Base-by-base conservation (phyloP, 2,113 vertebrate genomes). In the Lepus timidus region DNA sequence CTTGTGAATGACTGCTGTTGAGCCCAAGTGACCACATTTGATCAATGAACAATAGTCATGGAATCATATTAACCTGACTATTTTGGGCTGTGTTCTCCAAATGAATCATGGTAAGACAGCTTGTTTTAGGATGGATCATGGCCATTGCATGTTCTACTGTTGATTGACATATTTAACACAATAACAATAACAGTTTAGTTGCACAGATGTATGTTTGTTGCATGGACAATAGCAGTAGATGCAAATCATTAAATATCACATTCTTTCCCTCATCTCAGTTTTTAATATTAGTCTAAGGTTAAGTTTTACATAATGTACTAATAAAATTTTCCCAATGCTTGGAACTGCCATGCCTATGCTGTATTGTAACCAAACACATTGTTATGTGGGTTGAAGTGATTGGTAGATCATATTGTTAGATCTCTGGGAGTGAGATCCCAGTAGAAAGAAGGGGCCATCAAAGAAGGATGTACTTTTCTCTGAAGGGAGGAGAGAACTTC, bases 101-200 rank as follows among this genome's bases (percentile, higher is more conserved):
- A 33, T 68, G 39, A 20, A 10, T 36, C 67, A 1, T 33, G 25
- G 52, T 55, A 85, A 4, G 8, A 14, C 58, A 62, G 17, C 16
- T 88, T 92, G n/a, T 23, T 68, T 85, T 85, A 79, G 79, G 36
- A 44, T 91, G 64, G 75, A 78, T 88, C 27, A 13, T 36, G 44
- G 55, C 55, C 22, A 8, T 78, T 83, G n/a, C 65, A 10, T 81
- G 12, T 51, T 29, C 39, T 36, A 17, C 73, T 49, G 75, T 55
- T 87, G 76, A 36, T 31, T 90, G 79, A 67, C 31, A 81, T n/a
- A 90, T 80, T 84, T 74, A 79, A 62, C 86, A 55, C 23, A 93
- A 39, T 62, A 82, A 36, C 67, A 52, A 80, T 73, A 80, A 23
- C 89, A 25, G 82, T 52, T 49, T 74, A 84, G 71, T 84, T 84